A percentile compares a stretch with the other conserved stretches of the same genome.
phyloP scores from a whole-genome alignment of 1,140 invertebrate species.

The Streblospio benedicti region DNA sequence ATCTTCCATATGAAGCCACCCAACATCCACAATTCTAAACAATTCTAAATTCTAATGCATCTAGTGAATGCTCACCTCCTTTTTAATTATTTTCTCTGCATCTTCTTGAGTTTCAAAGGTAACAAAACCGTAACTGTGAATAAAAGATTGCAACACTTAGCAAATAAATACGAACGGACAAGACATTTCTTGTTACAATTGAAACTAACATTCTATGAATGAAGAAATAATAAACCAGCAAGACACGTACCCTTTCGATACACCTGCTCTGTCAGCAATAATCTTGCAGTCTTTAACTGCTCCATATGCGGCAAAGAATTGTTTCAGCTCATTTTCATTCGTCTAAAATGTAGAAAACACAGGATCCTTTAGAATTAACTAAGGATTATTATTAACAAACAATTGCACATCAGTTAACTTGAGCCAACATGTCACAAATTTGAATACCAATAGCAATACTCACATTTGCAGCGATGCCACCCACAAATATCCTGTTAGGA shows the following conservation, averaged over 20 bases:
- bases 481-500: constrained; percentile 89
- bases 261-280: constrained; percentile 82
- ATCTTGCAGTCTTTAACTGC: constrained; percentile 88
- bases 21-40: background rate
- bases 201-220: too few species aligned
- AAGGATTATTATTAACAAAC: too few species aligned
- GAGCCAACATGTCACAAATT: too few species aligned
- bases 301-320: constrained; percentile 59
- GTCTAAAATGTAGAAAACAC: constrained; percentile 60
- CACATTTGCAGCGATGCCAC: constrained; percentile 70
- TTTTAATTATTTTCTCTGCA: constrained; percentile 59
- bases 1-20: background rate
- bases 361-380: too few species aligned
- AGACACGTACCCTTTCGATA: constrained; percentile 68
- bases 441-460: too few species aligned
- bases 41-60: background rate
- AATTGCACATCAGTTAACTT: too few species aligned
- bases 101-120: constrained; percentile 89
- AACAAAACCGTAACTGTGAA: constrained; percentile 57
- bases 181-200: too few species aligned
- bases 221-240: too few species aligned
- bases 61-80: constrained; percentile 31
- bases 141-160: too few species aligned
- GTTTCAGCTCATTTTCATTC: constrained; percentile 47
- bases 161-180: too few species aligned